Evolutionary conservation across 1,140 invertebrate genomes (phyloP), one percentile per base, ranked within the genome.

Genomic region (Ooceraea biroi): DNA sequence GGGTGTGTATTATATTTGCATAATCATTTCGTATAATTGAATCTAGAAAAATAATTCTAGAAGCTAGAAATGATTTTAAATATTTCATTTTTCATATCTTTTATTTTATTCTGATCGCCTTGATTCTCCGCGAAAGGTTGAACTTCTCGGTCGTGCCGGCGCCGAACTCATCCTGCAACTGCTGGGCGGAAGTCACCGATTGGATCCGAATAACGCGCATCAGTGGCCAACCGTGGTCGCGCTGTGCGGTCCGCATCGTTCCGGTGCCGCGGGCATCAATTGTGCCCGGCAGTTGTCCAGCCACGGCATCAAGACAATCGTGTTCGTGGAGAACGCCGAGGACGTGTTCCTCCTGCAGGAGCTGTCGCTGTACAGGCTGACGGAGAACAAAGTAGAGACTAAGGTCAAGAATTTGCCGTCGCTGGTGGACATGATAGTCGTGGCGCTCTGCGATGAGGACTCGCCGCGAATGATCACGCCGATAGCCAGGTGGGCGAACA

Each of bases 191-290:
- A 96, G 96, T 74, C 96, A 96, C 73, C 94, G 96, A 52, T 93
- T 98, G 60, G 97, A 97, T 89, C 97, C 97, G n/a, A 96, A 96
- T 77, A 98, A 98, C 92, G 95, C 95, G 19, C 97, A 98, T 91
- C 97, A 98, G 91, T 96, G 96, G 94, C 97, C 97, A 25, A 96
- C 95, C 14, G 97, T 98, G 22, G 96, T 97, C 25, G 95, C 97
- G 3, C 92, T 98, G 3, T 97, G 97, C 93, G 97, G 96, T 3
- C 94, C 96, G 3, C 96, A 97, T 89, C 92, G 95, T 90, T 93
- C 95, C 58, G 97, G 97, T 84, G 97, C 97, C 25, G 95, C 96
- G 52, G 97, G 97, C 72, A 96, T 97, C 10, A 96, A 97, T 63
- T 96, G 97, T 84, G 97, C 97, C 73, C 95, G 98, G 22, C 97